Evolutionary conservation across 2,113 vertebrate genomes (phyloP).

Genomic region (Echinops telfairi): DNA sequence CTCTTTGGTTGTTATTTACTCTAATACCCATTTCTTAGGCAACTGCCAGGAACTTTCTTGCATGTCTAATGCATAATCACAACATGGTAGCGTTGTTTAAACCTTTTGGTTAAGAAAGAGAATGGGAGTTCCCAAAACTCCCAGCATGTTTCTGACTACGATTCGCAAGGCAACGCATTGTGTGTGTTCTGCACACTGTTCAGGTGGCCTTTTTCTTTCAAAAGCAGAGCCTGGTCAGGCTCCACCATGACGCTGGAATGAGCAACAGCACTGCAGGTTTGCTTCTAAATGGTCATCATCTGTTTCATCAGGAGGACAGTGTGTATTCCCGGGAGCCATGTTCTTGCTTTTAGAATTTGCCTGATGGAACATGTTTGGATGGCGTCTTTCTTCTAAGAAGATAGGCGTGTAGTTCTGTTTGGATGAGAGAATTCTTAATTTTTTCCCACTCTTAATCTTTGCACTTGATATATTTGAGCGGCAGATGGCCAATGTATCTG

Average conservation of each 20-base stretch:
- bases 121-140: conserved; percentile 17
- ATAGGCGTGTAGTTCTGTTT: neutral
- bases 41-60: conserved; percentile 47
- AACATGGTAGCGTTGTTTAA: conserved; percentile 43
- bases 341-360: conserved; percentile 11
- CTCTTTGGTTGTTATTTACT: conserved; percentile 55
- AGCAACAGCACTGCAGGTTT: conserved; percentile 22
- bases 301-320: neutral
- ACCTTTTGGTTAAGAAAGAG: neutral
- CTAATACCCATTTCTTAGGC: conserved; percentile 3
- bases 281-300: conserved; percentile 20
- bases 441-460: neutral
- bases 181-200: neutral
- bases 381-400: neutral
- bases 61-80: conserved; percentile 38
- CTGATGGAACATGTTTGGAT: conserved; percentile 11
- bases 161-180: neutral
- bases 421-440: neutral
- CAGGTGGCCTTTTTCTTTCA: neutral
- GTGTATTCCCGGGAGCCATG: neutral
- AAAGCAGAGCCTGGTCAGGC: conserved; percentile 11
- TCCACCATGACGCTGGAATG: neutral
- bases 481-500: neutral
- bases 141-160: conserved; percentile 14
- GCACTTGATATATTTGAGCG: neutral